Evolutionary conservation across 2,113 vertebrate genomes (phyloP), one percentile per base, ranked within the genome.

Genomic region (Piaya cayana): DNA sequence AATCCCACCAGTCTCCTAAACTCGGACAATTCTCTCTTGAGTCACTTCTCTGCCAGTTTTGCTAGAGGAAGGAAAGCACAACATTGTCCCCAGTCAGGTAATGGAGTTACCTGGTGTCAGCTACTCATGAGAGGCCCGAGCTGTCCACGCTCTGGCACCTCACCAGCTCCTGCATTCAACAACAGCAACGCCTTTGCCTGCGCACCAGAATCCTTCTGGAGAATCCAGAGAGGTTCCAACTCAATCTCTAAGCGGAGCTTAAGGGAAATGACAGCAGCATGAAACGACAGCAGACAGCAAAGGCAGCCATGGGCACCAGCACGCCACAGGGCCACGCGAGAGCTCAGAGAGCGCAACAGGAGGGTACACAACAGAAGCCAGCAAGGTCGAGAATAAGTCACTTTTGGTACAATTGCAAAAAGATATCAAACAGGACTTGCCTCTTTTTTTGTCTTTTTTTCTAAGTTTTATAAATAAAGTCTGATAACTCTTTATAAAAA

Each of bases 331-430:
- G 83, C 95, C 87, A 94, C 75, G 21, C 56, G 2, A 67, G 81
- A 94, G 92, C 82, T 37, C 12, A 3, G 67, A 93, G 97, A 34
- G 42, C 92, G 86, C 96, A 64, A 86, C 97, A 97, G 93, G 20
- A 90, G 96, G 97, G 96, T 95, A 96, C 92, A 91, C 27, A 26
- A 96, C 78, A 68, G 94, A 96, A 97, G 97, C 97, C 94, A 94
- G 96, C 96, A 82, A 98, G 98, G 97, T 98, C 98, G 98, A 99
- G 98, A 98, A 98, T 99, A 99, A 99, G 99, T 99, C 99, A 99
- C 99, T 99, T 99, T 99, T 97, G 99, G 99, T 99, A 99, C 99
- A 99, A 98, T 98, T 99, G 99, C 99, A 99, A 99, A 99, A 98
- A 98, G 98, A 98, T 98, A 98, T 99, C 98, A 99, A 99, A 98